phyloP scores from a whole-genome alignment of 2,797 vertebrate species.

The Aphelocoma californica region DNA sequence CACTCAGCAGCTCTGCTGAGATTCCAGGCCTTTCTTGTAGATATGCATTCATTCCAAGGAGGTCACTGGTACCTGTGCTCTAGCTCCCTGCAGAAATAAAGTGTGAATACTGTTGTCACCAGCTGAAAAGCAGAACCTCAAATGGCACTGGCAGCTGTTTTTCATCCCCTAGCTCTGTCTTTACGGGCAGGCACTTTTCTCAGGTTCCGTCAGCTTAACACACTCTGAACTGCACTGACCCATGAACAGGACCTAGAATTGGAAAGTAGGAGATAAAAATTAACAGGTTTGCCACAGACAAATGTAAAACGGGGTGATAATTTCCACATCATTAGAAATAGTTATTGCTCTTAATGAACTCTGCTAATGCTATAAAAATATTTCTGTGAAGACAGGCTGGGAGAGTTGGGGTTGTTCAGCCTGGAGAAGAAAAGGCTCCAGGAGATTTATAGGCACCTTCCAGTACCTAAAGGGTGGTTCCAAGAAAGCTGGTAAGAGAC shows the following conservation, averaged over 20 bases:
- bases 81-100: not conserved
- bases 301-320: not conserved
- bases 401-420: not conserved
- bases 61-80: not conserved
- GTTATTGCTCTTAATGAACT: not conserved
- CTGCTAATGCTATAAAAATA: not conserved
- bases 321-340: not conserved
- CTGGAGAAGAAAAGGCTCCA: not conserved
- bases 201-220: not conserved
- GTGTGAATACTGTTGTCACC: not conserved
- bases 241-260: not conserved
- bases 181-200: not conserved
- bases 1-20: not conserved
- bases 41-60: not conserved
- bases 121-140: not conserved
- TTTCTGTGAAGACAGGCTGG: not conserved
- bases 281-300: not conserved
- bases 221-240: not conserved
- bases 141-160: not conserved
- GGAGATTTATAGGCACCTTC: not conserved
- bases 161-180: not conserved
- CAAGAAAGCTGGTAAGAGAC: not conserved
- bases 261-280: not conserved
- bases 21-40: not conserved
- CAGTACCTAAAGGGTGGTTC: not conserved